Conservation (phyloP, 2,888 invertebrate species). For the Cosmopolites sordidus region DNA sequence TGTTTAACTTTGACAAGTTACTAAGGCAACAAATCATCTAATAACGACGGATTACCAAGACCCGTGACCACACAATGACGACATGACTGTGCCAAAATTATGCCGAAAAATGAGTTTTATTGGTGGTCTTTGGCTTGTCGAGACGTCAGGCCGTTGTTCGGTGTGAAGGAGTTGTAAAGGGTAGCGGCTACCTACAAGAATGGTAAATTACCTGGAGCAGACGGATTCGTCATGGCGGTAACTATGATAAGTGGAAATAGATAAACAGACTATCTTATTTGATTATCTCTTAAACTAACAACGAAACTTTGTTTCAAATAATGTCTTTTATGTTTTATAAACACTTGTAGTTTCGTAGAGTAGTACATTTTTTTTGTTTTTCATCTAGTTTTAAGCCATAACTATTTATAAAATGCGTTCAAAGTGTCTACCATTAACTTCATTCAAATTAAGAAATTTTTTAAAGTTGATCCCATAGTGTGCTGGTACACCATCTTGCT, state of each 20-base stretch:
- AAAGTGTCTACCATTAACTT: no score
- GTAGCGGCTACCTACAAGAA: not conserved
- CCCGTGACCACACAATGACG: constrained; percentile 1
- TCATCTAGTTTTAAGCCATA: no score
- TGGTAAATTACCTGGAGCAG: not conserved
- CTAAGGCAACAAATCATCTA: constrained; percentile 24
- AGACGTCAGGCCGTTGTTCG: not conserved
- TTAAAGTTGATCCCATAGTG: no score
- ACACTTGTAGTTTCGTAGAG: no score
- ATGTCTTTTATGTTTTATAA: no score
- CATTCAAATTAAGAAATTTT: no score
- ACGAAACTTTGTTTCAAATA: no score
- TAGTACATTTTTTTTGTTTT: no score
- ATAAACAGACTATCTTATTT: no score
- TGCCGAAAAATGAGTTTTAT: constrained; percentile 20
- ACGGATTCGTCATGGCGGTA: not conserved
- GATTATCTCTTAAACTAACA: no score
- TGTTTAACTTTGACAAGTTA: constrained; percentile 24
- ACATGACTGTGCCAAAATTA: constrained; percentile 24
- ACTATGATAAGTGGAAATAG: not conserved
- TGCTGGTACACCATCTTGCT: no score
- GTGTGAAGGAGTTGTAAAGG: not conserved
- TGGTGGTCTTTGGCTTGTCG: constrained; percentile 21
- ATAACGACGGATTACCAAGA: constrained; percentile 9
- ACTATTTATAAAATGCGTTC: no score